These are phyloP conservation scores for Capitulum mitella DNA, from an alignment of 2,888 invertebrate genomes.

Conservation along the genomic window DNA sequence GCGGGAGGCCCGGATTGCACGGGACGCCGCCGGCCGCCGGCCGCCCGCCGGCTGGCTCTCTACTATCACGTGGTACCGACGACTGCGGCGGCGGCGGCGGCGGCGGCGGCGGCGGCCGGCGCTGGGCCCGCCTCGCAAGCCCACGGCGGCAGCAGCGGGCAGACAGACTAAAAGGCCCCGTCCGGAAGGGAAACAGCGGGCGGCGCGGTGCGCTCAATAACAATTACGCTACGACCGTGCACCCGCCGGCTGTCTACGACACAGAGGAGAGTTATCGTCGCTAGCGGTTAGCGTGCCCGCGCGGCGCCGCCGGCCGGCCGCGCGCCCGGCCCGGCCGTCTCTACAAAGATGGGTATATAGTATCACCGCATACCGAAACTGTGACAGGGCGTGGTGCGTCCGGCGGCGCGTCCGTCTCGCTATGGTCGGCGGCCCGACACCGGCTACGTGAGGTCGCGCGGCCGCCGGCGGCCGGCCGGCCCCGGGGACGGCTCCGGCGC, in stretches of 20 bases:
- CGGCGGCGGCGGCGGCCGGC: not conserved
- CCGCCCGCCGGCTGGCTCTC: not conserved
- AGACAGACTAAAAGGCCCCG: too few species aligned
- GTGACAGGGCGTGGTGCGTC: not conserved
- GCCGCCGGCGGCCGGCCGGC: not conserved
- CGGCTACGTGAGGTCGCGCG: not conserved
- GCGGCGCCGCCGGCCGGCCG: not conserved
- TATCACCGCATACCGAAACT: not conserved
- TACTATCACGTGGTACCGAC: too few species aligned
- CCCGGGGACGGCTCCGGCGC: not conserved
- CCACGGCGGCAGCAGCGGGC: not conserved
- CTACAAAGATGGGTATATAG: not conserved
- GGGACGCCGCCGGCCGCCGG: not conserved
- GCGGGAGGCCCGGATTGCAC: not conserved
- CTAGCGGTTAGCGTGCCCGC: not conserved
- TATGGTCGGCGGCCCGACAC: not conserved
- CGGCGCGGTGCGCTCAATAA: not conserved
- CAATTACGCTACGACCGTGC: not conserved
- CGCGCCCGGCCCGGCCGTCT: not conserved
- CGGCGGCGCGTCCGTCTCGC: not conserved
- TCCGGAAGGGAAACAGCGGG: not conserved
- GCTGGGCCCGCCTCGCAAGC: not conserved
- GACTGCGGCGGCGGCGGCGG: not conserved
- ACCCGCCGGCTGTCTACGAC: not conserved
- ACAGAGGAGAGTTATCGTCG: not conserved